Base-by-base conservation (phyloP, 2,113 vertebrate species). In the Pterophyllum scalare region DNA sequence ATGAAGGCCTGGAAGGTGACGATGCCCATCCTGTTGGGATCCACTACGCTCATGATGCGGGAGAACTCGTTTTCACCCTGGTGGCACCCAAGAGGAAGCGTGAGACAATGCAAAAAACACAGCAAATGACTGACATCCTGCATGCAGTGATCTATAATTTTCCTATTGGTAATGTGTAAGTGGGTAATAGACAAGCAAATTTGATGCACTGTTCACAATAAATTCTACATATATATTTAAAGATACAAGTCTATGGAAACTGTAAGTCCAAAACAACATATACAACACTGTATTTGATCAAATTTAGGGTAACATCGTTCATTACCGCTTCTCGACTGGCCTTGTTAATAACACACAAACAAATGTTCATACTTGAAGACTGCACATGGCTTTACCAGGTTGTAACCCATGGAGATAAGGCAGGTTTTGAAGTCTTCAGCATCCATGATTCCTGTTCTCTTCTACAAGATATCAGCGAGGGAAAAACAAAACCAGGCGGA, bases 391-490 rank as follows among this genome's bases (percentile, higher is more conserved):
- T 95, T 96, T 96, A 96, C 96, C 96, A 96, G 95, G 93, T 95
- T 96, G 97, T 99, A 99, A 97, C 98, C 98, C 96, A 99, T 97
- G 97, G 98, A 99, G 98, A 99, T 99, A 95, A 99, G 98, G 97
- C 97, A 99, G 97, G 98, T 97, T 95, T 97, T 97, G 97, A 99
- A 99, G 98, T 99, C 98, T 95, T 99, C 98, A 88, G 96, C 96
- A 93, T 99, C 98, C 98, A 99, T 98, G 96, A 98, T 96, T 95
- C 98, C 98, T 97, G 97, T 98, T 98, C 97, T 99, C 98, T 99
- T 99, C 98, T 99, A 98, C 94, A 94, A 94, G 95, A 90, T 0
- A 24, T 89, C 81, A 81, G 84, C 57, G 81, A 82, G 13, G 89
- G 88, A 83, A 77, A 92, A 93, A 86, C 9, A 59, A 87, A 84